Conservation (phyloP, 1,140 invertebrate species). For the Asbolus verrucosus region DNA sequence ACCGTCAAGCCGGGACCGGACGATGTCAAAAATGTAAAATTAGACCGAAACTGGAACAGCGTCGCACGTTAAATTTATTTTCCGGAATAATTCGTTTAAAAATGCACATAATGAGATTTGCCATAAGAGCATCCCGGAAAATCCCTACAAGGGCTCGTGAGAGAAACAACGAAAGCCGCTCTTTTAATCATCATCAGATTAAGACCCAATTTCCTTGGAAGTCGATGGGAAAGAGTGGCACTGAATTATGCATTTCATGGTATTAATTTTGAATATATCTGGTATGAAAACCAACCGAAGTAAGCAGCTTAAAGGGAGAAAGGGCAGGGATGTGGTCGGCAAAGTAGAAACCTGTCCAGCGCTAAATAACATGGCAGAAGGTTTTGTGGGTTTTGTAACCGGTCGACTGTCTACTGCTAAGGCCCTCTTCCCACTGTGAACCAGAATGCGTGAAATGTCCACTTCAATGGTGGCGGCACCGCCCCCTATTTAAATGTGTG, state of each 20-base stretch:
- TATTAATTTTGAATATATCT: constrained; percentile 20
- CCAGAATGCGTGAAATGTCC: constrained; percentile 21
- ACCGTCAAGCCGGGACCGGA: no score
- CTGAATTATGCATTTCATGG: not conserved
- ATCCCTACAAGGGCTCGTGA: no score
- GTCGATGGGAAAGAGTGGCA: not conserved
- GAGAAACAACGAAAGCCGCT: not conserved
- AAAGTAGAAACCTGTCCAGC: constrained; percentile 12
- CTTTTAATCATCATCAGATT: not conserved
- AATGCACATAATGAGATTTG: no score
- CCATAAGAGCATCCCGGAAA: no score
- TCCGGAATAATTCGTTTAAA: no score
- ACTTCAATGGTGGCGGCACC: constrained; percentile 11
- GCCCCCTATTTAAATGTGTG: constrained; percentile 16
- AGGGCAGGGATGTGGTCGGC: not conserved
- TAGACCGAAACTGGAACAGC: no score
- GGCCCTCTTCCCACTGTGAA: constrained; percentile 1
- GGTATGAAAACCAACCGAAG: constrained; percentile 5
- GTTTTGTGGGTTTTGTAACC: constrained; percentile 19
- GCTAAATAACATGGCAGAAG: constrained; percentile 2
- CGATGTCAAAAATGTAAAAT: no score
- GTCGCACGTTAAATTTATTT: no score
- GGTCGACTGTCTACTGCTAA: no score
- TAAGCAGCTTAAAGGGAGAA: constrained; percentile 15
- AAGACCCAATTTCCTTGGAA: constrained; percentile 1